Evolutionary conservation across 2,797 vertebrate species (phyloP).

Genomic region (Parambassis ranga): DNA sequence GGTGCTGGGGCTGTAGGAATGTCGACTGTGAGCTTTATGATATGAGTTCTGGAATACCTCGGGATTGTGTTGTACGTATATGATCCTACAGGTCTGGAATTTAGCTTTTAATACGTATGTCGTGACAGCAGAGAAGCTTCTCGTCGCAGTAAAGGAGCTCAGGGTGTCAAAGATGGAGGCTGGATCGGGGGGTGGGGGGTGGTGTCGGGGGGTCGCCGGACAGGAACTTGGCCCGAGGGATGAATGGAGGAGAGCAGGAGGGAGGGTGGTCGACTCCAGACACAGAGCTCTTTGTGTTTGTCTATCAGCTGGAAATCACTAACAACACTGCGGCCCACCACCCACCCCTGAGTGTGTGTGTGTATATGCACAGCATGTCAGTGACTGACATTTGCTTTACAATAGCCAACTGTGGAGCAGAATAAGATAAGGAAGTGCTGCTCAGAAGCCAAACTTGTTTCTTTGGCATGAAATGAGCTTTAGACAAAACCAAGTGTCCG

Average conservation of each 20-base stretch:
- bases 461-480: slow-evolving; percentile 10
- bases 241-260: slow-evolving; percentile 32
- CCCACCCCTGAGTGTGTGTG: slow-evolving; percentile 28
- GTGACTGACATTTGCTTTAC: slow-evolving; percentile 62
- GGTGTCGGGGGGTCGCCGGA: slow-evolving; percentile 11
- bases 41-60: not conserved
- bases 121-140: not conserved
- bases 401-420: slow-evolving; percentile 43
- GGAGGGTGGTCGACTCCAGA: slow-evolving; percentile 49
- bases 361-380: slow-evolving; percentile 18
- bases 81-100: too few species aligned
- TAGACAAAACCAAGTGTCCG: slow-evolving; percentile 15
- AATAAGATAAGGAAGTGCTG: slow-evolving; percentile 52
- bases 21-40: not conserved
- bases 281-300: slow-evolving; percentile 69
- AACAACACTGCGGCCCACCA: slow-evolving; percentile 47
- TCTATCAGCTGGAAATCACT: slow-evolving; percentile 73
- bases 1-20: not conserved
- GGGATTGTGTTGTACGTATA: not conserved
- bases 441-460: slow-evolving; percentile 26
- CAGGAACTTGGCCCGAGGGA: slow-evolving; percentile 27
- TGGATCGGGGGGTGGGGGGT: too few species aligned
- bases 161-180: slow-evolving; percentile 11
- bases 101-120: not conserved
- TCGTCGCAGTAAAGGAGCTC: not conserved